These are phyloP conservation scores for Leptopterna dolabrata DNA, from an alignment of 2,888 invertebrate species.

Conservation along the genomic window DNA sequence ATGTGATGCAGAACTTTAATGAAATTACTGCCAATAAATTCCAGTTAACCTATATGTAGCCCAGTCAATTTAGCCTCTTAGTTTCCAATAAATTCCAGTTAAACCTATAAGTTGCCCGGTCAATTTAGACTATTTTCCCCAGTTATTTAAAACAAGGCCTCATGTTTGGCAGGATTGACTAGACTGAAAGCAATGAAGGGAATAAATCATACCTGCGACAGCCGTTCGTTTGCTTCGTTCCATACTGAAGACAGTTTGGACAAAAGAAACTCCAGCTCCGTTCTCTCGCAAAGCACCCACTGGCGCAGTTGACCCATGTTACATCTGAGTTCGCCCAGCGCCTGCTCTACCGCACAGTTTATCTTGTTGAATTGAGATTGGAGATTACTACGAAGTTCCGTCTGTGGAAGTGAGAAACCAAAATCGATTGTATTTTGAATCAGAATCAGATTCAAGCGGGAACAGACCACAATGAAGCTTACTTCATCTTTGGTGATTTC, in stretches of 20 bases:
- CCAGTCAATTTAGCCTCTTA: too few relatives aligned
- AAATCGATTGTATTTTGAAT: neutral
- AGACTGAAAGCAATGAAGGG: too few relatives aligned
- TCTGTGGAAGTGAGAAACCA: neutral
- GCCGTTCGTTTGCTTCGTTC: conserved; percentile 52
- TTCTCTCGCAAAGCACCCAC: conserved; percentile 60
- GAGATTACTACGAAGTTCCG: conserved; percentile 42
- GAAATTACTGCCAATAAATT: too few relatives aligned
- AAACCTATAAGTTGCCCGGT: too few relatives aligned
- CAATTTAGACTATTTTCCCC: too few relatives aligned
- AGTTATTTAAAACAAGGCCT: too few relatives aligned
- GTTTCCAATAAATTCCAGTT: too few relatives aligned
- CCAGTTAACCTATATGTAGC: too few relatives aligned
- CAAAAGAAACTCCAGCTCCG: conserved; percentile 59
- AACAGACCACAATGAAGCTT: too few relatives aligned
- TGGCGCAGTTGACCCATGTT: conserved; percentile 59
- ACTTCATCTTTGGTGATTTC: conserved; percentile 56
- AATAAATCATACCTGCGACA: conserved; percentile 41
- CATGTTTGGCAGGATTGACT: too few relatives aligned
- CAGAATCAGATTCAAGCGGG: too few relatives aligned
- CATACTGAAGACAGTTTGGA: conserved; percentile 57
- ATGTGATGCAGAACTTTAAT: too few relatives aligned
- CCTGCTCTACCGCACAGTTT: conserved; percentile 54
- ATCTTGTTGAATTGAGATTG: conserved; percentile 44
- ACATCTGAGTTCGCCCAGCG: conserved; percentile 52